Conservation (phyloP, 92 coral and sea anemone genomes). For the Desmophyllum pertusum region DNA sequence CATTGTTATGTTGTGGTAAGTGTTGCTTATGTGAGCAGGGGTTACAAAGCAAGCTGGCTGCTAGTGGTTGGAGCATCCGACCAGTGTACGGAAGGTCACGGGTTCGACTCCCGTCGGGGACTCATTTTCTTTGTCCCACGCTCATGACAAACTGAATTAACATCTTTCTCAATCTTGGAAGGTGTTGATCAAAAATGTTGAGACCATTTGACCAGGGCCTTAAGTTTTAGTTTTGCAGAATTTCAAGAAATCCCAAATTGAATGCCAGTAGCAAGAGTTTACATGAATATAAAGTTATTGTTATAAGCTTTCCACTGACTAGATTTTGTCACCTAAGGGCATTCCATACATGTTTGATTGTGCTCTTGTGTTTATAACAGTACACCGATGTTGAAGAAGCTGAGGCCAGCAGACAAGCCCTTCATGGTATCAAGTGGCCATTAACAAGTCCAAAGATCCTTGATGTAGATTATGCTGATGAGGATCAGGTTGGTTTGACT, state of each 20-base stretch:
- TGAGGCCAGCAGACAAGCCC: constrained; percentile 72
- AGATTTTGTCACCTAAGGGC: background rate
- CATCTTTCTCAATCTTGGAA: no score
- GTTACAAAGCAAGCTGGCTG: background rate
- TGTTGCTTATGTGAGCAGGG: background rate
- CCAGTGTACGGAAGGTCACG: no score
- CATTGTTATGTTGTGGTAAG: constrained; percentile 92
- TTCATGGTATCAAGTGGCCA: constrained; percentile 97
- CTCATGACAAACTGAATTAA: no score
- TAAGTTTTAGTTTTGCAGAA: no score
- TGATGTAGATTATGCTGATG: constrained; percentile 84
- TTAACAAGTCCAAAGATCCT: constrained; percentile 93
- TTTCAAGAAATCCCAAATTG: background rate
- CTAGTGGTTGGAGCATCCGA: no score
- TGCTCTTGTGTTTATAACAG: constrained; percentile 40
- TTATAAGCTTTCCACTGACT: background rate
- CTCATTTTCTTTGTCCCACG: no score
- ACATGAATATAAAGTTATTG: background rate
- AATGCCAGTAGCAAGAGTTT: background rate
- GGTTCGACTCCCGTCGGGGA: no score
- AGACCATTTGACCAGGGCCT: background rate
- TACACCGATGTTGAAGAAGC: constrained; percentile 88
- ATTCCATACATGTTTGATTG: background rate
- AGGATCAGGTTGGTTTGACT: constrained; percentile 72
- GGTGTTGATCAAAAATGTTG: no score